Evolutionary conservation across 2,113 vertebrate genomes (phyloP).

Genomic region (Erythrolamprus reginae): DNA sequence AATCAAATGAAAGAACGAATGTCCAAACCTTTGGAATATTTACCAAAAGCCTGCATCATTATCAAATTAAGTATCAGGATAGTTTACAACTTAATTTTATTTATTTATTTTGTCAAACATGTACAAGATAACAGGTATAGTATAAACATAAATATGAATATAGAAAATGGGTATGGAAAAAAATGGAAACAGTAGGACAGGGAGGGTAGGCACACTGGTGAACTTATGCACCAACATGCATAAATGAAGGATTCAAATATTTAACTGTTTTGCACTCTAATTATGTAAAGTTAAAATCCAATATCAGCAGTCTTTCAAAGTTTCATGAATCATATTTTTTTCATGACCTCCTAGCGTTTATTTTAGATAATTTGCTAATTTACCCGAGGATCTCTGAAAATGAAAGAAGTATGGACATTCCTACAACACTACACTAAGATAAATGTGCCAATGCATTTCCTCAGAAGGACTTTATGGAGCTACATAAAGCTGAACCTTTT

Average conservation of each 20-base stretch:
- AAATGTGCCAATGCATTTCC: background rate
- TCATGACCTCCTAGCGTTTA: background rate
- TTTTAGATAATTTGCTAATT: background rate
- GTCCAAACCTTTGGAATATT: background rate
- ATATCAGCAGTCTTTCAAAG: background rate
- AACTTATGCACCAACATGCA: no score
- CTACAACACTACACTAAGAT: background rate
- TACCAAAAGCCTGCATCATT: background rate
- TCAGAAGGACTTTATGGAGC: background rate
- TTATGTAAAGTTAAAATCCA: background rate
- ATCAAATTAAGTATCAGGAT: background rate
- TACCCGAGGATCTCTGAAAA: background rate
- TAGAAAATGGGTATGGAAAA: no score
- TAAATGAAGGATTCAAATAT: background rate
- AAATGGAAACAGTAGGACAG: no score
- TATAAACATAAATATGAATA: no score
- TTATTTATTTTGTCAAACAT: no score
- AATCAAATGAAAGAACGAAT: background rate
- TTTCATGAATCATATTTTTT: background rate
- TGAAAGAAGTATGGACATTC: background rate
- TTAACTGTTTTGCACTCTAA: background rate
- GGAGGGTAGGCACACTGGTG: no score
- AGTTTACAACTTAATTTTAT: background rate
- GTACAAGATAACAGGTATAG: no score
- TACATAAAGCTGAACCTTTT: background rate